Evolutionary conservation across 2,797 vertebrate genomes (phyloP).

Genomic region (Loris lydekkerianus): DNA sequence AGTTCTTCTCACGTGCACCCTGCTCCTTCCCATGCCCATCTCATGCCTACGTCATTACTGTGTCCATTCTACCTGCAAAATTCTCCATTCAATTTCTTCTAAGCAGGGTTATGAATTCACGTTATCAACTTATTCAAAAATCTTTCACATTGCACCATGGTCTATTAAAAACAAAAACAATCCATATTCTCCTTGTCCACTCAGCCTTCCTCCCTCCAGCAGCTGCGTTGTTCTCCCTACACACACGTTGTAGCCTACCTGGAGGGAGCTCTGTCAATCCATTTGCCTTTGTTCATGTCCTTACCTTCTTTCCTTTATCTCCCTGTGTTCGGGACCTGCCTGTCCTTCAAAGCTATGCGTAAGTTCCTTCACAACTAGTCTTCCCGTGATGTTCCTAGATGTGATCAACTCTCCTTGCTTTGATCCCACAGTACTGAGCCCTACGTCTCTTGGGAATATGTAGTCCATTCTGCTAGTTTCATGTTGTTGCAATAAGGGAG

Average conservation of each 20-base stretch:
- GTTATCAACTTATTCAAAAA: background rate
- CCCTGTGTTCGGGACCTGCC: background rate
- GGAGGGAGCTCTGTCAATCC: background rate
- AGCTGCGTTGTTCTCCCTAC: background rate
- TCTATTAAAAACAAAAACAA: background rate
- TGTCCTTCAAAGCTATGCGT: background rate
- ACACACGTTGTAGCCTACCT: background rate
- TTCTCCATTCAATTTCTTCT: background rate
- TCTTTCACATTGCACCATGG: background rate
- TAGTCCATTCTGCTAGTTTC: background rate
- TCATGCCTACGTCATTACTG: background rate
- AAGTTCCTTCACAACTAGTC: background rate
- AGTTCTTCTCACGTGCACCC: background rate
- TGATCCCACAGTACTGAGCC: background rate
- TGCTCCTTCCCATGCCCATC: background rate
- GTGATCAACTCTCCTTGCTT: background rate
- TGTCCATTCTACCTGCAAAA: background rate
- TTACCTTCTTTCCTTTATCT: rapidly evolving
- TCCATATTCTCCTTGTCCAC: background rate
- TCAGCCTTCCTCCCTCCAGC: background rate
- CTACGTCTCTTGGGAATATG: background rate
- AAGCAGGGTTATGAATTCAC: background rate
- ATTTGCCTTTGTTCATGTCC: background rate
- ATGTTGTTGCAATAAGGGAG: background rate
- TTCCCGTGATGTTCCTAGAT: background rate